A percentile compares a stretch with the other conserved stretches of the same genome.
Evolutionary conservation across 92 coral and sea anemone species (phyloP).

Genomic region (Ricordea florida): DNA sequence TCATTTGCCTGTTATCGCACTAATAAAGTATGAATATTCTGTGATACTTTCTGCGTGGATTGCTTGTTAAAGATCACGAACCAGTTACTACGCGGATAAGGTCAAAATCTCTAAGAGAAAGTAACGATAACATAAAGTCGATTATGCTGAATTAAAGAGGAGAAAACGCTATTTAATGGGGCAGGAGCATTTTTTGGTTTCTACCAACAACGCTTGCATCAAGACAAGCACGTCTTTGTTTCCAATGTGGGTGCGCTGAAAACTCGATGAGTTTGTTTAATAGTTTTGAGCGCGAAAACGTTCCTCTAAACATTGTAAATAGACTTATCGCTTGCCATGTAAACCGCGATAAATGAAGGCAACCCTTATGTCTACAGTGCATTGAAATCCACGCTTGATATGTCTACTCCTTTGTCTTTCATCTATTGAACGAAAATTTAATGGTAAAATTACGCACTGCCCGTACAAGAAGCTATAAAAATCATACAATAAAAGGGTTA

Average conservation of each 20-base stretch:
- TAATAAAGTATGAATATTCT: slow-evolving; percentile 48
- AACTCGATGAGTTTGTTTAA: background rate
- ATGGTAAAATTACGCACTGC: slow-evolving; percentile 75
- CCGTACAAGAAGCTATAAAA: slow-evolving; percentile 76
- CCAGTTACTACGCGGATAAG: slow-evolving; percentile 27
- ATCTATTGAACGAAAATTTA: slow-evolving; percentile 69
- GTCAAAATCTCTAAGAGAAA: slow-evolving; percentile 18
- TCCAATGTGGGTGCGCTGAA: background rate
- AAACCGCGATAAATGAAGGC: slow-evolving; percentile 53
- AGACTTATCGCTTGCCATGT: background rate
- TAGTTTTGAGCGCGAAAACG: background rate
- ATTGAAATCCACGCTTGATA: slow-evolving; percentile 78
- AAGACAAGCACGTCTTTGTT: slow-evolving; percentile 27
- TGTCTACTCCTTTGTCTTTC: slow-evolving; percentile 83
- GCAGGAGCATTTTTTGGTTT: slow-evolving; percentile 15
- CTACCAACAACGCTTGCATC: slow-evolving; percentile 13
- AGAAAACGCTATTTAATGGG: slow-evolving; percentile 38
- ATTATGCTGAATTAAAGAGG: slow-evolving; percentile 23
- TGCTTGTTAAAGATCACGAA: slow-evolving; percentile 23
- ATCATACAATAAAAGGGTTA: slow-evolving; percentile 75
- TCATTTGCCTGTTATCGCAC: slow-evolving; percentile 28
- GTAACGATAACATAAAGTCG: slow-evolving; percentile 2
- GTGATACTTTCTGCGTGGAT: slow-evolving; percentile 19
- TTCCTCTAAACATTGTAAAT: background rate
- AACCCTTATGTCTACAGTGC: slow-evolving; percentile 66